Evolutionary conservation across 2,888 invertebrate species (phyloP).

Genomic region (Spodoptera picta): DNA sequence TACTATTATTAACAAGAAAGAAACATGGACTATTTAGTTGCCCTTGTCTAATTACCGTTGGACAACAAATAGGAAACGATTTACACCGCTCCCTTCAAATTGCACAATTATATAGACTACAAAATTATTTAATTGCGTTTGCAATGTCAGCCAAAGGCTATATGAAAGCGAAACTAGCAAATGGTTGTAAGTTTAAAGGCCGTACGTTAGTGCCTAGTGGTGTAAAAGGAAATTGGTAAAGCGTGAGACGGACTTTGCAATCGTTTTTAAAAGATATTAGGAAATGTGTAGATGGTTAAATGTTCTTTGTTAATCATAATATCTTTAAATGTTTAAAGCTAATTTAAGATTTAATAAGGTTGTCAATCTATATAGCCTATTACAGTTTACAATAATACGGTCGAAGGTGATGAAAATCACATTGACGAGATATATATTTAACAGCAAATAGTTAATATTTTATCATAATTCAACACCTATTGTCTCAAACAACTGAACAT

Average conservation of each 20-base stretch:
- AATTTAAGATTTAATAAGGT: too few relatives aligned
- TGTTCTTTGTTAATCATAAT: too few relatives aligned
- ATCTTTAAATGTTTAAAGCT: too few relatives aligned
- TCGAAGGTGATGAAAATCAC: background rate
- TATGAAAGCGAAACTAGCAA: slow-evolving; percentile 51
- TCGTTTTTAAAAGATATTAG: slow-evolving; percentile 14
- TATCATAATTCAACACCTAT: too few relatives aligned
- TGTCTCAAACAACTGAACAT: too few relatives aligned
- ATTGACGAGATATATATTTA: too few relatives aligned
- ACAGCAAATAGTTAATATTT: too few relatives aligned
- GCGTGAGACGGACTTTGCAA: slow-evolving; percentile 14
- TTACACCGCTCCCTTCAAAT: slow-evolving; percentile 49
- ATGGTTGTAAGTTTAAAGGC: slow-evolving; percentile 48
- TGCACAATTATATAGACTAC: slow-evolving; percentile 54
- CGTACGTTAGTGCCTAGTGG: slow-evolving; percentile 15
- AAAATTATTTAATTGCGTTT: slow-evolving; percentile 56
- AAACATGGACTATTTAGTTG: slow-evolving; percentile 20
- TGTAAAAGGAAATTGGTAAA: slow-evolving; percentile 44
- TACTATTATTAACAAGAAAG: slow-evolving; percentile 13
- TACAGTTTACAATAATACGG: background rate
- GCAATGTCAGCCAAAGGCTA: slow-evolving; percentile 59
- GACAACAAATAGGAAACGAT: slow-evolving; percentile 52
- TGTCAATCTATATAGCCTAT: too few relatives aligned
- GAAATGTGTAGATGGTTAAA: slow-evolving; percentile 4
- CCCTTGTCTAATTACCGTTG: slow-evolving; percentile 21